Conservation (phyloP, 2,888 invertebrate genomes). For the Apamea monoglypha region DNA sequence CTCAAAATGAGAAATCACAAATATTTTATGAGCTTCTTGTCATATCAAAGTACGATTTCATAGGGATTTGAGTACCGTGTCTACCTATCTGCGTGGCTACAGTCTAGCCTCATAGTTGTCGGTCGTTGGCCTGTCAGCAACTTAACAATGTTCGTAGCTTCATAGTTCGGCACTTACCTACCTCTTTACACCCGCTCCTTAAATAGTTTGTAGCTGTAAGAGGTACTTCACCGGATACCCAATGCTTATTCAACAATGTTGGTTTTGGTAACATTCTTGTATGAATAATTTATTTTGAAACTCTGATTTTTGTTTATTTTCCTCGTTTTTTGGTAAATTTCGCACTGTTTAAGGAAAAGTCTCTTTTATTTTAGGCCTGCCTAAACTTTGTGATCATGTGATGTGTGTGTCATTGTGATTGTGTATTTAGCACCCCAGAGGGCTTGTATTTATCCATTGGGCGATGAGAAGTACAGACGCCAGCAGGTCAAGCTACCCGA, state of each 20-base stretch:
- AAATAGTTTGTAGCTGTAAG: not conserved
- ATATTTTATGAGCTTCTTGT: conserved; percentile 1
- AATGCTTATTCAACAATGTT: not conserved
- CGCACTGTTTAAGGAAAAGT: conserved; percentile 3
- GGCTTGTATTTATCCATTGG: not conserved
- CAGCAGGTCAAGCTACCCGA: too few species aligned
- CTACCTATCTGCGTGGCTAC: not conserved
- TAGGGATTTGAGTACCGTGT: not conserved
- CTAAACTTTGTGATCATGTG: not conserved
- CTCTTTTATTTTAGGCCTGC: not conserved
- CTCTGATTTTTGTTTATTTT: not conserved
- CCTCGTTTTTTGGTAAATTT: not conserved
- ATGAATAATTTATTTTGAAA: not conserved
- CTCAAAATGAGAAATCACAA: not conserved
- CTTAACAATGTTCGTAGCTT: conserved; percentile 10
- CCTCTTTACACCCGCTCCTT: not conserved
- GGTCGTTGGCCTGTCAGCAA: conserved; percentile 15
- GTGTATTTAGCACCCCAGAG: not conserved
- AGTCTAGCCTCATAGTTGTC: not conserved
- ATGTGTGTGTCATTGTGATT: too few species aligned
- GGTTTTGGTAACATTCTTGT: conserved; percentile 3
- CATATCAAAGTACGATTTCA: not conserved
- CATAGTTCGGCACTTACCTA: not conserved
- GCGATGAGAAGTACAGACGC: too few species aligned
- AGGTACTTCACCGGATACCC: conserved; percentile 14